Evolutionary conservation across 1,140 invertebrate genomes (phyloP), one percentile per base, ranked within the genome.

Genomic region (Bursaphelenchus mucronatus): DNA sequence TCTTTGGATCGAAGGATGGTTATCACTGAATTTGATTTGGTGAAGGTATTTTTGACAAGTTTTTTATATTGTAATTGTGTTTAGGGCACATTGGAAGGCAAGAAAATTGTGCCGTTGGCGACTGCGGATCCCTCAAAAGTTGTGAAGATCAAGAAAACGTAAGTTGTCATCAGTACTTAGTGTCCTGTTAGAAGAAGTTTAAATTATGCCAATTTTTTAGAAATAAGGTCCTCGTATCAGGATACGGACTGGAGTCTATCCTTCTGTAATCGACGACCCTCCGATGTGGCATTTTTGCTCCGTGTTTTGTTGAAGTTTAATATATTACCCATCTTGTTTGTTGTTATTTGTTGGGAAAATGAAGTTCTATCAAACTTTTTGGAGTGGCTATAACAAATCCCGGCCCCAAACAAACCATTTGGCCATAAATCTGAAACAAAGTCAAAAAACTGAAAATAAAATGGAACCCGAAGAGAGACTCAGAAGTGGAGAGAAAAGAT

Each of bases 201-300:
- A 30, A 5, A 30, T 5, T 30, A 30, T 30, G 30, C 30, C 1
- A 30, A 30, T 30, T 55, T 55, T 55, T 21, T 39, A 55, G 54
- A 39, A n/a, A 15, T 21, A n/a, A 15, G 2, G 41, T 6, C 7
- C 11, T 59, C 6, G 30, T 59, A 30, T n/a, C 57, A 17, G 57
- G 57, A n/a, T 59, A 59, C 57, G 57, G 57, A 57, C 19, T 59
- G 3, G 21, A 59, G 40, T 44, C 57, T 4, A 13, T 59, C 13
- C 1, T 1, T 50, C 11, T 59, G 11, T 59, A 7, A 59, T 44
- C 45, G 6, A 30, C 30, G 30, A 30, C 30, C 30, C 30, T 30
- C 30, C 30, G n/a, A n/a, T 30, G 1, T 30, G 30, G 5, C 30
- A n/a, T 30, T 30, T 1, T 30, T 30, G 30, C 30, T 6, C 54